Percentiles rank a stretch among this genome's conserved stretches.
These are phyloP conservation scores for Morone saxatilis DNA, from an alignment of 2,113 vertebrate genomes.

Conservation along the genomic window DNA sequence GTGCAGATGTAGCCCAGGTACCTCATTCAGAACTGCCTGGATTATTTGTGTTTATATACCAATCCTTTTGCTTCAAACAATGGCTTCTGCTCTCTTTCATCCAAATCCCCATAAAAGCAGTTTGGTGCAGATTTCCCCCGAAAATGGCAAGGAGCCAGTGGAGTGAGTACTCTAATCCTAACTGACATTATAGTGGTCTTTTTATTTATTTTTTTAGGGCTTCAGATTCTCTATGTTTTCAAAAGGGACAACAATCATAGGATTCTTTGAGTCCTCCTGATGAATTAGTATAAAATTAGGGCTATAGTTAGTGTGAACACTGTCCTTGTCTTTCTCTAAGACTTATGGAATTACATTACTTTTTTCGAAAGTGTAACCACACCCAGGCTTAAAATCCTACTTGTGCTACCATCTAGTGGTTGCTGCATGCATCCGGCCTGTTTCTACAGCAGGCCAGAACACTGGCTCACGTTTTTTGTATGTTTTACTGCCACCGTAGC, in stretches of 20 bases:
- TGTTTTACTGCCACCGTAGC: no score
- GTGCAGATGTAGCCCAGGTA: background rate
- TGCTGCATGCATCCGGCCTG: no score
- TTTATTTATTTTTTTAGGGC: background rate
- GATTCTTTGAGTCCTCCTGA: background rate
- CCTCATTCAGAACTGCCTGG: conserved; percentile 3
- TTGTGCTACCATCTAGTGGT: no score
- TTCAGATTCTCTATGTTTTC: background rate
- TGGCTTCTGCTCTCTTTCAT: conserved; percentile 40
- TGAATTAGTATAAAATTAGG: background rate
- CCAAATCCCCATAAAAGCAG: conserved; percentile 55
- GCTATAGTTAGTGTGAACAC: background rate
- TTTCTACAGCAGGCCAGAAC: no score
- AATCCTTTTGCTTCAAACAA: conserved; percentile 34
- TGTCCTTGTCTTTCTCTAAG: no score
- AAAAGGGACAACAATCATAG: background rate
- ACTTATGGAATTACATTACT: background rate
- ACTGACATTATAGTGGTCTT: background rate
- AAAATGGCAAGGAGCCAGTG: background rate
- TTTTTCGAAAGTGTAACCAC: background rate
- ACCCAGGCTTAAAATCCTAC: background rate
- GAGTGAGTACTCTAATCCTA: conserved; percentile 33
- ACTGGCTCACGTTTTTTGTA: no score
- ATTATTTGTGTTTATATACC: conserved; percentile 38
- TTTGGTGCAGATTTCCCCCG: conserved; percentile 17